phyloP scores from a whole-genome alignment of 1,140 invertebrate species.

The Onthophagus taurus region DNA sequence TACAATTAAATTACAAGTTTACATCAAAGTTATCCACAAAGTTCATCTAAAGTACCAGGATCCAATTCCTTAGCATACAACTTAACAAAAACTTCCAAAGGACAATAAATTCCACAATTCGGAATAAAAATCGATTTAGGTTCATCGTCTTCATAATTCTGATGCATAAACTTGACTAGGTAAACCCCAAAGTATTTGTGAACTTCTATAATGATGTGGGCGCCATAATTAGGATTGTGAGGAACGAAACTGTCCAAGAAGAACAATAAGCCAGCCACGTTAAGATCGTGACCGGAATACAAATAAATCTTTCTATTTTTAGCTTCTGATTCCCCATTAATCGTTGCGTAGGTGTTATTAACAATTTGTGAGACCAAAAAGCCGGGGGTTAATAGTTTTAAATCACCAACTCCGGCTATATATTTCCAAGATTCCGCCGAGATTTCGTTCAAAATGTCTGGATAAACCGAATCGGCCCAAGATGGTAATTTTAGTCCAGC shows the following conservation, averaged over 20 bases:
- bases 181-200: slow-evolving; percentile 1
- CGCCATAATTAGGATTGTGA: slow-evolving; percentile 44
- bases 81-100: background rate
- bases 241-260: slow-evolving; percentile 50
- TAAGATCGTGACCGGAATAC: slow-evolving; percentile 61
- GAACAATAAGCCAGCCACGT: slow-evolving; percentile 53
- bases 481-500: background rate
- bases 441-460: background rate
- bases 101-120: background rate
- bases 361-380: slow-evolving; percentile 25
- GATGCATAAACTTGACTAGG: background rate
- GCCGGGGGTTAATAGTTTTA: background rate
- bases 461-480: background rate
- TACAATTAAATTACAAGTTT: too few relatives aligned
- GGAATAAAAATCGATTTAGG: background rate
- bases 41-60: too few relatives aligned
- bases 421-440: background rate
- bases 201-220: slow-evolving; percentile 26
- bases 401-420: background rate
- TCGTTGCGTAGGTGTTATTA: slow-evolving; percentile 16
- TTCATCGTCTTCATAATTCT: background rate
- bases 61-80: background rate
- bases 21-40: too few relatives aligned
- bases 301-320: slow-evolving; percentile 26
- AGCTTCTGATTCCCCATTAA: slow-evolving; percentile 8